Conservation (phyloP, 2,888 invertebrate genomes). For the Leptinotarsa peninsularis region DNA sequence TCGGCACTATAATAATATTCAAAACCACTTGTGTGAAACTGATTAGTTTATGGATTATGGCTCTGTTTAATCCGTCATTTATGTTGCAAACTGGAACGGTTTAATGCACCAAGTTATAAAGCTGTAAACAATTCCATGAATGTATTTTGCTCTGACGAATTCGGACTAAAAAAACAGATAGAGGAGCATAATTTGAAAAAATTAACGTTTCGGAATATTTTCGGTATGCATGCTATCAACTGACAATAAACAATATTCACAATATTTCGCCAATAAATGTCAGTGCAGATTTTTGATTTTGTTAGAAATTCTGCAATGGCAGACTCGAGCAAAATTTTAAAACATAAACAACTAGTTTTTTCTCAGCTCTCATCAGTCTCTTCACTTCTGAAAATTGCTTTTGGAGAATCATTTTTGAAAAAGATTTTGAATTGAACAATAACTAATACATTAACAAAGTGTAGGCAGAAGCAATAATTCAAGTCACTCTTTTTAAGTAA, state of each 20-base stretch:
- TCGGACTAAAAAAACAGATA: neutral
- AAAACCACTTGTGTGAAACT: conserved; percentile 44
- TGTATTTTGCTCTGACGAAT: conserved; percentile 8
- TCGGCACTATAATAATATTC: conserved; percentile 35
- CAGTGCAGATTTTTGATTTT: too few species aligned
- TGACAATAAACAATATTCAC: neutral
- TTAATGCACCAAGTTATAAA: conserved; percentile 27
- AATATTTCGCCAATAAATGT: too few species aligned
- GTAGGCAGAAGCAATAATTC: too few species aligned
- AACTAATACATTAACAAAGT: too few species aligned
- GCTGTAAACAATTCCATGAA: conserved; percentile 14
- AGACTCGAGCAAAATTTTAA: too few species aligned
- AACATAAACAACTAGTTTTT: too few species aligned
- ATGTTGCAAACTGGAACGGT: conserved; percentile 27
- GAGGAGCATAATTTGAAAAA: neutral
- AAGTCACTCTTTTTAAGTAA: too few species aligned
- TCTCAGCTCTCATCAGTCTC: too few species aligned
- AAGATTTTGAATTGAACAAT: too few species aligned
- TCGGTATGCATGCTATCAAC: neutral
- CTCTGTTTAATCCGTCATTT: conserved; percentile 39
- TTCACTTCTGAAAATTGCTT: too few species aligned
- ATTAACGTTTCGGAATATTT: neutral
- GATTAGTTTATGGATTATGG: conserved; percentile 43
- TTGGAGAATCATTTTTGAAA: too few species aligned
- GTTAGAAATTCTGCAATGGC: too few species aligned